Percentiles rank a stretch among this genome's conserved stretches.
Evolutionary conservation across 2,888 invertebrate genomes (phyloP).

Genomic region (Holacanthella duospinosa): DNA sequence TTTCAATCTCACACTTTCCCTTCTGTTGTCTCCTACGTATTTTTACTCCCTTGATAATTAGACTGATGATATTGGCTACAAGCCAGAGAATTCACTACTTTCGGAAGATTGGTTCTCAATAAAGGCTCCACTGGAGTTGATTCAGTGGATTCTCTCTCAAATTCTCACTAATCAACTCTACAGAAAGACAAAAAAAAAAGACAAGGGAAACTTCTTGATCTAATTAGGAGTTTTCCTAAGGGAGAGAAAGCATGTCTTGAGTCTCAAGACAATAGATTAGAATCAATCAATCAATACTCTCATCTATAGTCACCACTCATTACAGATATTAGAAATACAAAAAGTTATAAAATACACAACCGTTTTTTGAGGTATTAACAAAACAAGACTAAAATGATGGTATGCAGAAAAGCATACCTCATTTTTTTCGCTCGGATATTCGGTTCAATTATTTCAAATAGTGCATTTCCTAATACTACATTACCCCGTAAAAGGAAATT

Average conservation of each 20-base stretch:
- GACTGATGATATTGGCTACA: conserved; percentile 35
- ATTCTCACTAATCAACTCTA: background rate
- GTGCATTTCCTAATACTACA: too few relatives aligned
- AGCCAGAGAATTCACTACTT: conserved; percentile 17
- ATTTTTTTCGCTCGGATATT: too few relatives aligned
- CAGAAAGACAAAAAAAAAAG: background rate
- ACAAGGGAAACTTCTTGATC: background rate
- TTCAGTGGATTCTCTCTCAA: background rate
- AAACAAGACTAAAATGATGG: too few relatives aligned
- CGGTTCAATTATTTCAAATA: too few relatives aligned
- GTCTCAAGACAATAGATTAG: background rate
- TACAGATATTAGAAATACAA: too few relatives aligned
- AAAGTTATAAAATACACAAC: too few relatives aligned
- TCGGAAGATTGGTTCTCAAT: conserved; percentile 1
- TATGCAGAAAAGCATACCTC: too few relatives aligned
- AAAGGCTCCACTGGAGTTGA: background rate
- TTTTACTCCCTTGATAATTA: conserved; percentile 33
- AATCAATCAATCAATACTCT: conserved; percentile 3
- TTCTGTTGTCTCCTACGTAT: background rate
- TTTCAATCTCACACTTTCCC: conserved; percentile 21
- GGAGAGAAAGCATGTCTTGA: background rate
- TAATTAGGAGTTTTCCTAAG: background rate
- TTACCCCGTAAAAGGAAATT: too few relatives aligned
- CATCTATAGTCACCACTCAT: too few relatives aligned
- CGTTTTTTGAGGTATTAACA: too few relatives aligned